These are phyloP conservation scores for Brachionichthys hirsutus DNA, from an alignment of 2,113 vertebrate genomes.

Conservation along the genomic window DNA sequence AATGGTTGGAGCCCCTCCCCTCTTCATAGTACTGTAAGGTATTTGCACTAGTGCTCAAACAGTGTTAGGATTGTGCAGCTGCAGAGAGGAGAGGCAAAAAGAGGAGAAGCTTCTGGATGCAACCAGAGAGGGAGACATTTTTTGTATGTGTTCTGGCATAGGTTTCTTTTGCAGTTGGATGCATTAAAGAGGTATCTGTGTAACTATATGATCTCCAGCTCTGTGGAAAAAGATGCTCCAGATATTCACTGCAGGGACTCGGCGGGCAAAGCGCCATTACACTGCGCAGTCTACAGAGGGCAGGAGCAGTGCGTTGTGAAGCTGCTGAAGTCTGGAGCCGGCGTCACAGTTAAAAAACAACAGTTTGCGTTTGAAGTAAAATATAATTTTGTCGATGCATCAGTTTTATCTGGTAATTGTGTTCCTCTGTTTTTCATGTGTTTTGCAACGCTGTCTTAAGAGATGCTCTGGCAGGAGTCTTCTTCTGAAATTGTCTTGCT, in stretches of 20 bases:
- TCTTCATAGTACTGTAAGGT: conserved; percentile 20
- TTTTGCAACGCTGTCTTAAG: neutral
- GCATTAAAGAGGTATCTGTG: neutral
- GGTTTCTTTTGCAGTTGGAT: neutral
- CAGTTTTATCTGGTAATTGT: too few species aligned
- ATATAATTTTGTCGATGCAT: too few species aligned
- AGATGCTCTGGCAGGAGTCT: too few species aligned
- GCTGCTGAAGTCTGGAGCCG: conserved; percentile 86
- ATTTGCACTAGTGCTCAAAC: conserved; percentile 31
- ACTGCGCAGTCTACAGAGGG: conserved; percentile 89
- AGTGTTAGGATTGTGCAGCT: conserved; percentile 70
- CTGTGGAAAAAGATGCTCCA: conserved; percentile 77
- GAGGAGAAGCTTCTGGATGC: conserved; percentile 87
- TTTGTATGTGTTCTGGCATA: too few species aligned
- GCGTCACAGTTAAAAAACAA: conserved; percentile 43
- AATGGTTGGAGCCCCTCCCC: conserved; percentile 44
- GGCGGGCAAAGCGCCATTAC: conserved; percentile 89
- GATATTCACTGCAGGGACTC: conserved; percentile 87
- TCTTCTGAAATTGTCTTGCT: neutral
- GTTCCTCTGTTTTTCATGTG: too few species aligned
- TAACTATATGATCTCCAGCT: conserved; percentile 70
- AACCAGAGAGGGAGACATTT: conserved; percentile 85
- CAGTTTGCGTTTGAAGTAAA: too few species aligned
- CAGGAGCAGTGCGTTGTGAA: conserved; percentile 86
- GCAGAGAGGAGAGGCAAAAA: conserved; percentile 85